phyloP scores from a whole-genome alignment of 2,888 invertebrate genomes.

The Heteromurus nitidus region DNA sequence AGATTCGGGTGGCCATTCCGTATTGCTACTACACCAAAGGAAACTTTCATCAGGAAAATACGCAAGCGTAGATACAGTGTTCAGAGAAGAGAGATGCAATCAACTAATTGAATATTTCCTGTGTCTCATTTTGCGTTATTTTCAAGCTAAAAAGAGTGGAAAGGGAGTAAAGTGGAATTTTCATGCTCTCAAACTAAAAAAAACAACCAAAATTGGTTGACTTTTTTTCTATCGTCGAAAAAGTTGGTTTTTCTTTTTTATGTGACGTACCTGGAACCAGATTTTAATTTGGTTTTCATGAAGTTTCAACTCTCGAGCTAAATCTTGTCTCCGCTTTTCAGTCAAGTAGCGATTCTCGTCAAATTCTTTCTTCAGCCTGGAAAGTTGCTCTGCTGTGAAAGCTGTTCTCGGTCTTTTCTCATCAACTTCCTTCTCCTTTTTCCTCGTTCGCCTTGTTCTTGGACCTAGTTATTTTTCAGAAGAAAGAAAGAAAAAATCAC shows the following conservation, averaged over 20 bases:
- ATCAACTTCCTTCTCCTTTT: slow-evolving; percentile 77
- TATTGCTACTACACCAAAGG: background rate
- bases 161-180: background rate
- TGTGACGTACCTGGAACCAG: slow-evolving; percentile 82
- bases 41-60: background rate
- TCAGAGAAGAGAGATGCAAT: background rate
- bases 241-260: background rate
- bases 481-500: slow-evolving; percentile 1
- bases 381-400: slow-evolving; percentile 94
- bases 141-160: background rate
- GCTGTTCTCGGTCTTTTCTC: slow-evolving; percentile 97
- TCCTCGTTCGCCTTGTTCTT: slow-evolving; percentile 78
- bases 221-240: background rate
- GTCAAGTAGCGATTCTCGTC: slow-evolving; percentile 94
- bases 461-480: slow-evolving; percentile 78
- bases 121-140: slow-evolving; percentile 4
- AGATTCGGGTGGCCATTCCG: too few species aligned
- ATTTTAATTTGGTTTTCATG: slow-evolving; percentile 98
- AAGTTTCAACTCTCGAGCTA: slow-evolving; percentile 92
- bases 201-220: background rate
- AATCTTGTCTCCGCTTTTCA: slow-evolving; percentile 90
- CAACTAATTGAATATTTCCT: slow-evolving; percentile 32
- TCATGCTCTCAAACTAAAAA: background rate
- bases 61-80: background rate
- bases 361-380: slow-evolving; percentile 94